Conservation (phyloP, 2,797 vertebrate species). For the Gambusia yucatana region DNA sequence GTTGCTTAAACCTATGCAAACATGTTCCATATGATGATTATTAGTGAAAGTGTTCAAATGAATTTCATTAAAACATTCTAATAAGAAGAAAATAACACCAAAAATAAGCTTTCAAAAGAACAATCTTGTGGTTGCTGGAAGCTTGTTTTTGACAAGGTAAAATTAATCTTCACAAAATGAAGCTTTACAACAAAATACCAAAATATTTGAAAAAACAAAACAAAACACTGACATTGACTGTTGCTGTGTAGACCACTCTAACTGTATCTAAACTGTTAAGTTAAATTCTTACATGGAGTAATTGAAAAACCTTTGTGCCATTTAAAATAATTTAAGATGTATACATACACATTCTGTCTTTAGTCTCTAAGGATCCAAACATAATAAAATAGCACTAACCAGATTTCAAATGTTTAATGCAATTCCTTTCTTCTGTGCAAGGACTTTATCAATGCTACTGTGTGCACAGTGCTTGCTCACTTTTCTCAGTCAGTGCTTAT, state of each 20-base stretch:
- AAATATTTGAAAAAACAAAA: not conserved
- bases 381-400: not conserved
- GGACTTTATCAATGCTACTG: not conserved
- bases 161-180: not conserved
- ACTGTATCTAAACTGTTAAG: not conserved
- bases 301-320: not conserved
- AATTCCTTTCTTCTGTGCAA: not conserved
- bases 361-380: not conserved
- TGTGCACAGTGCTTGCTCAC: not conserved
- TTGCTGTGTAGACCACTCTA: not conserved
- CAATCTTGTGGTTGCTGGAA: not conserved
- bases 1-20: not conserved
- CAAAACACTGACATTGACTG: not conserved
- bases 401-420: not conserved
- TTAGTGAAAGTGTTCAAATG: not conserved
- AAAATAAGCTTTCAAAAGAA: not conserved
- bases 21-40: not conserved
- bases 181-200: not conserved
- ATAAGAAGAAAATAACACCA: not conserved
- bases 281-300: not conserved
- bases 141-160: not conserved
- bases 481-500: not conserved
- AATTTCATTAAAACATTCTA: not conserved
- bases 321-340: not conserved
- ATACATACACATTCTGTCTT: not conserved